These are phyloP conservation scores for Centropyge bicolor DNA, from an alignment of 2,797 vertebrate genomes.

Conservation along the genomic window DNA sequence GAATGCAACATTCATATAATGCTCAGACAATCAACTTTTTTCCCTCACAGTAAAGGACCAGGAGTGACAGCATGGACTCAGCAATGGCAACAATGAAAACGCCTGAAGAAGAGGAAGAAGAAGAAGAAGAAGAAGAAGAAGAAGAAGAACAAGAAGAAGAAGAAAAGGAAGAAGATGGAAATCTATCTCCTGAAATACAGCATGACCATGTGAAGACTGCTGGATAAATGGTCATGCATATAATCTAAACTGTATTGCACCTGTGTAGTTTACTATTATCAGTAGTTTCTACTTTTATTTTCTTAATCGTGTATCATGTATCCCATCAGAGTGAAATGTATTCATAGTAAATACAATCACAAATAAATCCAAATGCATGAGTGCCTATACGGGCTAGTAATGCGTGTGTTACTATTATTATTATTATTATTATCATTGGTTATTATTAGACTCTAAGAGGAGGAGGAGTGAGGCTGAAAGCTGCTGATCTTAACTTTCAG, in stretches of 20 bases:
- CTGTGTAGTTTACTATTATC: slow-evolving; percentile 19
- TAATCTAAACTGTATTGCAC: slow-evolving; percentile 19
- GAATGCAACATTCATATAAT: not conserved
- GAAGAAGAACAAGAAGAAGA: too few species aligned
- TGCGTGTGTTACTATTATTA: not conserved
- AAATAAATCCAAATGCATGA: slow-evolving; percentile 45
- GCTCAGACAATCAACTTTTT: not conserved
- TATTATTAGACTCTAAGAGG: not conserved
- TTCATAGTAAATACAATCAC: not conserved
- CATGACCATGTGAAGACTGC: slow-evolving; percentile 11
- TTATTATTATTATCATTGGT: not conserved
- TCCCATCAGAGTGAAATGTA: not conserved
- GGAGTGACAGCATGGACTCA: not conserved
- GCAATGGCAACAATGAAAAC: not conserved
- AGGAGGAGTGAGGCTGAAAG: not conserved
- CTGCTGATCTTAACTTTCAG: too few species aligned
- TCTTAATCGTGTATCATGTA: not conserved
- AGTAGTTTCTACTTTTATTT: not conserved
- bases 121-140: slow-evolving; percentile 3
- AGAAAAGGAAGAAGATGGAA: slow-evolving; percentile 3
- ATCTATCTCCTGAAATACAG: not conserved
- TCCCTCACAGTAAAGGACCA: slow-evolving; percentile 32
- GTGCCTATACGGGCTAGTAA: not conserved
- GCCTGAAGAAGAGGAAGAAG: not conserved
- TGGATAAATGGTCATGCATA: slow-evolving; percentile 9